Base-by-base conservation (phyloP, 1,140 invertebrate species). In the Bacillus rossius region DNA sequence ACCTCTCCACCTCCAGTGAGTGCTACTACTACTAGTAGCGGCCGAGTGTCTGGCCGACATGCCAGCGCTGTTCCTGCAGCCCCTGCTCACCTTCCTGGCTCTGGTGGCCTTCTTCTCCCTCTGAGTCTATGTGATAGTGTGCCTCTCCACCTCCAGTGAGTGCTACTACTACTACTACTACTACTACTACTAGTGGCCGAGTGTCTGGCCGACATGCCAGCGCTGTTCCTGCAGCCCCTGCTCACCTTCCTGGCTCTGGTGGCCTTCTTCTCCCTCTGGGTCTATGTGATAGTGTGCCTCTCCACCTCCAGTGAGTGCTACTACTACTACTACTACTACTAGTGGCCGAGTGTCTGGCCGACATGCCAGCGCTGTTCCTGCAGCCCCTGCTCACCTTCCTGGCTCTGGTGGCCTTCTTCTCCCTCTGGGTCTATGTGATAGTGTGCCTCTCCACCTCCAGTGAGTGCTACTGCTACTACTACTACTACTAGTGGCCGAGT, bases 381-480 rank as follows among this genome's bases (percentile, higher is more conserved):
- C 93, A 95, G 68, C 94, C 94, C 1, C 69, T 96, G 1, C 75
- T 93, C 57, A 96, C 94, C 0, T 94, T 94, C 69, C 60, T 89
- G 43, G 80, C 87, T 47, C 76, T 96, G 0, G 72, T 88, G 23
- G 59, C 84, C 40, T 96, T 96, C 71, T 88, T 94, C 61, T 73
- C 84, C 40, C 92, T 91, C 77, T 96, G 92, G 92, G 77, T 93
- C 1, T 78, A 81, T 26, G 84, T 96, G 37, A 82, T 96, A 61
- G 74, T 85, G 22, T 84, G 77, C 65, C 72, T 89, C 4, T 80
- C 82, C n/a, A 87, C 86, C 62, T 79, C 85, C 37, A 79, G 87
- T 89, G 77, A 82, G 83, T 78, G 41, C n/a, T n/a, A n/a, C n/a
- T n/a, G n/a, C n/a, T n/a, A n/a, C n/a, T n/a, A n/a, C n/a, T n/a